These are phyloP conservation scores for Pogonomyrmex californicus DNA, from an alignment of 1,140 invertebrate genomes.

Conservation along the genomic window DNA sequence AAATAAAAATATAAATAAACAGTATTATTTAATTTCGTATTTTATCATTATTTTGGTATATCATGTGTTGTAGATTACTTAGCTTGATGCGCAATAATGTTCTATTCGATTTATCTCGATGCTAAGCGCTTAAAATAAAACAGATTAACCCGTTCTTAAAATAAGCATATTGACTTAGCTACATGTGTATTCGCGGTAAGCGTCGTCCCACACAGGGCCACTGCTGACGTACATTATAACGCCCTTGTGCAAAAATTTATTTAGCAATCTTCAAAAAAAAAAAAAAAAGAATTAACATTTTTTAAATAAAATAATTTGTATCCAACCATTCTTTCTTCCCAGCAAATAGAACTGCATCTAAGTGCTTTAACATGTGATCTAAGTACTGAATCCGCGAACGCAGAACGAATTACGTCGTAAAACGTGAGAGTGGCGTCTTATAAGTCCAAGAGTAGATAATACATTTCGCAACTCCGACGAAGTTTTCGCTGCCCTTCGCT, in stretches of 20 bases:
- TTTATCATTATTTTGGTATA: too few relatives aligned
- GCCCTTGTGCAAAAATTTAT: background rate
- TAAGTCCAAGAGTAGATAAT: background rate
- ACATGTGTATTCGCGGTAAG: background rate
- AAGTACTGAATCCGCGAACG: background rate
- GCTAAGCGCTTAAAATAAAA: constrained; percentile 32
- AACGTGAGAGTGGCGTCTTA: background rate
- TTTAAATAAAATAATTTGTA: background rate
- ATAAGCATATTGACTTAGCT: constrained; percentile 20
- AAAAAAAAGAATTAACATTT: background rate
- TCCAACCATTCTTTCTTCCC: too few relatives aligned
- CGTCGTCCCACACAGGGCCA: background rate
- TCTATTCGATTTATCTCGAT: background rate
- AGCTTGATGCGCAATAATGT: background rate
- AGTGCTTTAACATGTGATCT: background rate
- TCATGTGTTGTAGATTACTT: background rate
- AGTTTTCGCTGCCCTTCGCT: background rate
- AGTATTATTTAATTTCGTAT: background rate
- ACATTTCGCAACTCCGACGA: constrained; percentile 1
- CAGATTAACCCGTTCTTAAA: constrained; percentile 24
- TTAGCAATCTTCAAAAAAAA: background rate
- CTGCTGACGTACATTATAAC: background rate
- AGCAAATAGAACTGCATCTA: too few relatives aligned
- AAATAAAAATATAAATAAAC: background rate
- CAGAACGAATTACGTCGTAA: background rate